A percentile compares a stretch with the other conserved stretches of the same genome.
Conservation (phyloP, 2,888 invertebrate genomes). For the Tinea trinotella region DNA sequence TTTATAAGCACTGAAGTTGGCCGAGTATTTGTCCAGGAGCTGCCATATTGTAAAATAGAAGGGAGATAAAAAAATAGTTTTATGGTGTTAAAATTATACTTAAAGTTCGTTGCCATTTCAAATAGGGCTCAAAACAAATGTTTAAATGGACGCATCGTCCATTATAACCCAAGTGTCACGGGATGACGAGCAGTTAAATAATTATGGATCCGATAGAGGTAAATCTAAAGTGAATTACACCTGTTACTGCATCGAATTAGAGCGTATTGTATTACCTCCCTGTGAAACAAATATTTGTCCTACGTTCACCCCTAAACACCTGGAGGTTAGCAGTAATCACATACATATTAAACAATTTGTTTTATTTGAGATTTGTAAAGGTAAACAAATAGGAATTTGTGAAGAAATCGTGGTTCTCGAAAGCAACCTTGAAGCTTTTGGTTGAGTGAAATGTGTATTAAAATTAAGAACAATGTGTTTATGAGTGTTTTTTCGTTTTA, state of each 20-base stretch:
- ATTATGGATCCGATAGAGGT: constrained; percentile 95
- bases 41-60: constrained; percentile 73
- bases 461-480: not conserved
- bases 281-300: constrained; percentile 44
- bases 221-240: constrained; percentile 71
- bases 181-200: constrained; percentile 96
- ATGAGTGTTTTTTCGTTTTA: constrained; percentile 38
- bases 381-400: constrained; percentile 14
- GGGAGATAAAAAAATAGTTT: constrained; percentile 73
- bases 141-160: constrained; percentile 97
- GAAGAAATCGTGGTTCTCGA: not conserved
- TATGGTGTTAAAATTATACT: constrained; percentile 69
- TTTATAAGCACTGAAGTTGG: constrained; percentile 37
- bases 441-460: constrained; percentile 7
- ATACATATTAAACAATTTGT: not conserved
- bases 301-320: not conserved
- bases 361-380: constrained; percentile 3
- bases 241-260: constrained; percentile 69
- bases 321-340: not conserved
- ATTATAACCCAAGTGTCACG: constrained; percentile 98
- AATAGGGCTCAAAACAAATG: constrained; percentile 69
- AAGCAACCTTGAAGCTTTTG: constrained; percentile 7
- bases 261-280: constrained; percentile 66
- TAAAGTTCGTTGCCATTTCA: constrained; percentile 65
- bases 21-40: constrained; percentile 62